Evolutionary conservation across 2,797 vertebrate genomes (phyloP).

Genomic region (Artibeus jamaicensis): DNA sequence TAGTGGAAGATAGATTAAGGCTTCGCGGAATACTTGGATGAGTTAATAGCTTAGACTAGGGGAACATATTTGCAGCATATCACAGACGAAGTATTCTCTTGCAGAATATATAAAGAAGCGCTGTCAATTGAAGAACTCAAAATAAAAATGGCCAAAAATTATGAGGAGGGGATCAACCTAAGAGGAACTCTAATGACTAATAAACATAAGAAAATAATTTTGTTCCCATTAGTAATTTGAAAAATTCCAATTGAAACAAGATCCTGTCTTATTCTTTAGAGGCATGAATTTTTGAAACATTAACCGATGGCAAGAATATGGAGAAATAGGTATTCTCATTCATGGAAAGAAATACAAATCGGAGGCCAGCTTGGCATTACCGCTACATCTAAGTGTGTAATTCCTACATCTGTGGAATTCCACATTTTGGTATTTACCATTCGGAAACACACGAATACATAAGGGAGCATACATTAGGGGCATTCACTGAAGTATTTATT

Average conservation of each 20-base stretch:
- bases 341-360: constrained; percentile 1
- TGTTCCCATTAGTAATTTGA: constrained; percentile 20
- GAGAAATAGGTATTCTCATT: not conserved
- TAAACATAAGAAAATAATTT: constrained; percentile 14
- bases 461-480: not conserved
- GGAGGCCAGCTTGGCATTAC: not conserved
- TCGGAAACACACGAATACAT: not conserved
- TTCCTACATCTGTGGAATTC: not conserved
- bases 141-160: constrained; percentile 23
- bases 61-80: not conserved
- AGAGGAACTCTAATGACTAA: not conserved
- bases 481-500: not conserved
- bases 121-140: not conserved
- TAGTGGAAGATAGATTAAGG: not conserved
- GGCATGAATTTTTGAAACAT: constrained; percentile 22
- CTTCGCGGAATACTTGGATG: not conserved
- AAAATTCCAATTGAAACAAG: constrained; percentile 24
- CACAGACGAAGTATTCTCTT: not conserved
- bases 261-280: constrained; percentile 6
- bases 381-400: not conserved
- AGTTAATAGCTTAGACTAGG: not conserved
- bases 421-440: not conserved
- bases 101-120: not conserved
- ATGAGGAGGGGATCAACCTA: constrained; percentile 7
- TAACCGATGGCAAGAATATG: not conserved